Evolutionary conservation across 2,797 vertebrate species (phyloP).

Genomic region (Hypotaenidia okinawae): DNA sequence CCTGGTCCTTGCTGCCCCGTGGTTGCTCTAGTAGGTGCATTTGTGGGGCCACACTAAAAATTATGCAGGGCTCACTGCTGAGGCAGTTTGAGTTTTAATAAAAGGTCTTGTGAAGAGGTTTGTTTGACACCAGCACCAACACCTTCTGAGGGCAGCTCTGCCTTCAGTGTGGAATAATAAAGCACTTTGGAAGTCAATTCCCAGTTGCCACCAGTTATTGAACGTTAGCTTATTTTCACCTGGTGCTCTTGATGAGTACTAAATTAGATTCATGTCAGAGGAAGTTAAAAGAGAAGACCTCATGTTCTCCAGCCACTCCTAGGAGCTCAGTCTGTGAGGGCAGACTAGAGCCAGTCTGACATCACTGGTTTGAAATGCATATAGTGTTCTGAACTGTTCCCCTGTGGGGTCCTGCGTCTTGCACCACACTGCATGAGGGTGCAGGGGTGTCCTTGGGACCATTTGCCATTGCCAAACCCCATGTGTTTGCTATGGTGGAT

Average conservation of each 20-base stretch:
- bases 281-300: not conserved
- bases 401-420: fast-evolving
- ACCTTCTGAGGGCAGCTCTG: not conserved
- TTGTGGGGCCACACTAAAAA: not conserved
- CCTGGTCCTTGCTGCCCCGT: not conserved
- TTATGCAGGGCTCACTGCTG: not conserved
- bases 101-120: not conserved
- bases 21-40: fast-evolving
- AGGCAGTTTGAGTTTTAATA: not conserved
- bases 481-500: fast-evolving
- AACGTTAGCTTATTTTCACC: not conserved
- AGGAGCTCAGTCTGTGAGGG: not conserved
- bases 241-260: not conserved
- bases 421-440: fast-evolving
- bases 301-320: fast-evolving
- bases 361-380: not conserved
- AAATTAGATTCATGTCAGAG: not conserved
- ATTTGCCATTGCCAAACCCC: not conserved
- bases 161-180: not conserved
- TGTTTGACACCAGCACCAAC: not conserved
- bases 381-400: fast-evolving
- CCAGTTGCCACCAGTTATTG: not conserved
- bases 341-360: not conserved
- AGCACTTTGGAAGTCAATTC: not conserved
- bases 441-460: not conserved